Base-by-base conservation (phyloP, 2,888 invertebrate genomes). In the Nemotelus pantherinus region DNA sequence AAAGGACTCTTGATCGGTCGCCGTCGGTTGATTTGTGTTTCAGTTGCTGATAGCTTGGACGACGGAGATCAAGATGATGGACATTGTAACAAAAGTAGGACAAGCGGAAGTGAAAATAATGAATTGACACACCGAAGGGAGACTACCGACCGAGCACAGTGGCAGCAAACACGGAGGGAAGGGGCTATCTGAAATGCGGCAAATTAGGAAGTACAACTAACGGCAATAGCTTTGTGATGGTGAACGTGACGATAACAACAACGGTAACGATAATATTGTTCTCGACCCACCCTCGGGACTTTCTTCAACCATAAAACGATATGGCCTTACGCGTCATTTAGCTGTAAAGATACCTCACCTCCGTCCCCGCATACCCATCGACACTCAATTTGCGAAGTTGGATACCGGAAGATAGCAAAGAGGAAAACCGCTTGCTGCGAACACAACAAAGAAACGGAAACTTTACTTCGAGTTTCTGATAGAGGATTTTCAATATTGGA, bases 401-500 rank as follows among this genome's bases (percentile, higher is more conserved):
- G 10, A 57, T 57, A 41, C n/a, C 63, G 41, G 47, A 65, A 47
- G n/a, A n/a, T 10, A 41, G 25, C 45, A 45, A 41, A 43, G 70
- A 41, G 4, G 57, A 57, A 57, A 9, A 25, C 0, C 25, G 25
- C 25, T 25, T 25, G 1, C 25, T 25, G 25, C 25, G 25, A 25
- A 7, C 57, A 57, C 10, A 57, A 57, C 57, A 25, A 57, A 57
- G 25, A 57, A 9, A 57, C 10, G 25, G 10, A 25, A 25, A 50
- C 43, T n/a, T 63, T 25, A n/a, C 45, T 41, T 5, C 47, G 50
- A 57, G 55, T 55, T 25, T 70, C 63, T 50, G 68, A 75, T 68
- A 70, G 63, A 75, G 77, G 75, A 78, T 78, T 78, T 78, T 78
- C 75, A 75, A 78, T 75, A 78, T 75, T 57, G 75, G 70, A 78